These are phyloP conservation scores for Horisme vitalbata DNA, from an alignment of 2,888 invertebrate genomes.

Conservation along the genomic window DNA sequence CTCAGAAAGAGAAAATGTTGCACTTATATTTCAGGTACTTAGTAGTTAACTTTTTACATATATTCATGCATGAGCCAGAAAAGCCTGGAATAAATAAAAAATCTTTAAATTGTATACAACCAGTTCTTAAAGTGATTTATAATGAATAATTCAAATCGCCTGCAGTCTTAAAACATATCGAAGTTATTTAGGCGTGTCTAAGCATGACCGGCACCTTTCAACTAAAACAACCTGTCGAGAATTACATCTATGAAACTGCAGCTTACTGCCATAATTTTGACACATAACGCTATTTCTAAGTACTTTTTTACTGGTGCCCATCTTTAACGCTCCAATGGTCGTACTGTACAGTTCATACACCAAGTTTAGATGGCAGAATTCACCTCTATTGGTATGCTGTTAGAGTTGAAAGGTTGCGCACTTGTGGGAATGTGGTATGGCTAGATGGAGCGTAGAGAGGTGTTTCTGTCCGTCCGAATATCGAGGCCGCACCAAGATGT, in stretches of 20 bases:
- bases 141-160: conserved; percentile 7
- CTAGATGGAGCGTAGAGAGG: conserved; percentile 65
- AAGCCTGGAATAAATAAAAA: not conserved
- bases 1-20: too few relatives aligned
- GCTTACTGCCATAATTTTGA: conserved; percentile 22
- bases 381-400: conserved; percentile 13
- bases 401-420: conserved; percentile 22
- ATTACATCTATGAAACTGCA: conserved; percentile 7
- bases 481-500: conserved; percentile 73
- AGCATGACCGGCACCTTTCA: conserved; percentile 11
- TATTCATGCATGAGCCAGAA: too few relatives aligned
- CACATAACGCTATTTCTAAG: conserved; percentile 19
- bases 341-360: conserved; percentile 18
- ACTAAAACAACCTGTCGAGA: conserved; percentile 20
- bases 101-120: not conserved
- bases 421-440: conserved; percentile 58
- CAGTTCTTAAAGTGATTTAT: conserved; percentile 1
- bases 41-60: too few relatives aligned
- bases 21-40: too few relatives aligned
- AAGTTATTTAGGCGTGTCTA: conserved; percentile 21
- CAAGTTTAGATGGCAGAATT: conserved; percentile 14
- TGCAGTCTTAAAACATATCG: conserved; percentile 13
- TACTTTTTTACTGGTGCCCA: conserved; percentile 28
- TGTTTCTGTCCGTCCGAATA: conserved; percentile 63
- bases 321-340: conserved; percentile 30